These are phyloP conservation scores for Lethenteron reissneri DNA, from an alignment of 2,113 vertebrate species.

Conservation along the genomic window DNA sequence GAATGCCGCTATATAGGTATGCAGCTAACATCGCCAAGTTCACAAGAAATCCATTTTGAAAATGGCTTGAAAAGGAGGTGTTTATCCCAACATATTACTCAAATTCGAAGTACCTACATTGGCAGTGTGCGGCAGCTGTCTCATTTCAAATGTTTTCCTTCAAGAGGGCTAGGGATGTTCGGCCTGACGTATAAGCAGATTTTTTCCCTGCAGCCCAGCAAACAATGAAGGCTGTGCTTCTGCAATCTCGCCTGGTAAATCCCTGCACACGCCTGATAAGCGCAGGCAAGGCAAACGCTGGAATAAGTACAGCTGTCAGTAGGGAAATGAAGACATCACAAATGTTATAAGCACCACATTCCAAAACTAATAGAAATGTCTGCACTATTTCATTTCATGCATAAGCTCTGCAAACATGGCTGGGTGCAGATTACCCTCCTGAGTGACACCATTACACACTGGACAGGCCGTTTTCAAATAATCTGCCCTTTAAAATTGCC, in stretches of 20 bases:
- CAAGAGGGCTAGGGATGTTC: too few species aligned
- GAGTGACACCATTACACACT: background rate
- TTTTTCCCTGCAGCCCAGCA: too few species aligned
- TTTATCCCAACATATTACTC: too few species aligned
- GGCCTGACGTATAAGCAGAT: too few species aligned
- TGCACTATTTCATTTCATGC: background rate
- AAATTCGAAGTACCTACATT: too few species aligned
- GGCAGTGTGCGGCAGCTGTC: too few species aligned
- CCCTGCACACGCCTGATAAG: background rate
- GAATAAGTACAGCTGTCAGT: background rate
- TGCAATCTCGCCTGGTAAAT: background rate
- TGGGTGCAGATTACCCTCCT: background rate
- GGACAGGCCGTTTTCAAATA: background rate
- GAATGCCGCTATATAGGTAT: too few species aligned
- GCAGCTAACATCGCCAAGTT: too few species aligned
- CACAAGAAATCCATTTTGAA: too few species aligned
- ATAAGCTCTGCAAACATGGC: background rate
- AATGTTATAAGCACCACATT: background rate
- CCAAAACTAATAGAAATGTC: background rate
- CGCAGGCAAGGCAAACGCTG: background rate
- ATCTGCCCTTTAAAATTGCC: slow-evolving; percentile 6
- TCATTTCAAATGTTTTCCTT: too few species aligned
- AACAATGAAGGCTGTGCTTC: too few species aligned
- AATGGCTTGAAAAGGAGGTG: too few species aligned
- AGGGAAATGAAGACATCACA: background rate